Percentiles rank a stretch among this genome's conserved stretches.
Evolutionary conservation across 2,113 vertebrate species (phyloP).

Genomic region (Oryzias celebensis): DNA sequence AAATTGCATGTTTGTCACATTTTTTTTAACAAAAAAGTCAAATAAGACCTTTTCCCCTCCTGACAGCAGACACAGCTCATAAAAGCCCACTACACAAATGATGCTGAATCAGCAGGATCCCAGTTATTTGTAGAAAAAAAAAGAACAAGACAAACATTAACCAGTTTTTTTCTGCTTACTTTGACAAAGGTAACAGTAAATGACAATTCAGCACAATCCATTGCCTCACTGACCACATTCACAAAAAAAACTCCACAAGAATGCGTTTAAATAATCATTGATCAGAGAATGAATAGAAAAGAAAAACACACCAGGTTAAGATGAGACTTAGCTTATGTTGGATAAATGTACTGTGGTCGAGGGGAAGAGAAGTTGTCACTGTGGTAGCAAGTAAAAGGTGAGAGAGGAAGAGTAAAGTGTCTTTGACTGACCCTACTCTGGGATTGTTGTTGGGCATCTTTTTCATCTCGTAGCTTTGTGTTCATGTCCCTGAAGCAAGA

Average conservation of each 20-base stretch:
- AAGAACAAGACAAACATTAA: neutral
- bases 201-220: constrained; percentile 22
- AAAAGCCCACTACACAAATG: constrained; percentile 24
- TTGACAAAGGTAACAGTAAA: constrained; percentile 32
- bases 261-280: constrained; percentile 42
- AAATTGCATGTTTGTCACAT: constrained; percentile 2
- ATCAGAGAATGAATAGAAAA: constrained; percentile 29
- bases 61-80: neutral
- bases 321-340: constrained; percentile 53
- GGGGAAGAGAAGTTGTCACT: constrained; percentile 68
- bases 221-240: constrained; percentile 23
- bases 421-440: constrained; percentile 85
- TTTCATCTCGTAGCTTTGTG: constrained; percentile 88
- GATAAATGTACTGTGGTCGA: constrained; percentile 72
- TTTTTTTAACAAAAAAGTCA: neutral
- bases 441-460: constrained; percentile 85
- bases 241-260: neutral
- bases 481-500: constrained; percentile 88
- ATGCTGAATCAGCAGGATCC: neutral
- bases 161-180: constrained; percentile 13
- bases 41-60: no score
- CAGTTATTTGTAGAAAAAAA: neutral
- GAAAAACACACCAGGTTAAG: neutral
- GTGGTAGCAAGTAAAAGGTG: constrained; percentile 69
- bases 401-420: constrained; percentile 64